Conservation (phyloP, 1,140 invertebrate species). For the Drosophila sucinea region DNA sequence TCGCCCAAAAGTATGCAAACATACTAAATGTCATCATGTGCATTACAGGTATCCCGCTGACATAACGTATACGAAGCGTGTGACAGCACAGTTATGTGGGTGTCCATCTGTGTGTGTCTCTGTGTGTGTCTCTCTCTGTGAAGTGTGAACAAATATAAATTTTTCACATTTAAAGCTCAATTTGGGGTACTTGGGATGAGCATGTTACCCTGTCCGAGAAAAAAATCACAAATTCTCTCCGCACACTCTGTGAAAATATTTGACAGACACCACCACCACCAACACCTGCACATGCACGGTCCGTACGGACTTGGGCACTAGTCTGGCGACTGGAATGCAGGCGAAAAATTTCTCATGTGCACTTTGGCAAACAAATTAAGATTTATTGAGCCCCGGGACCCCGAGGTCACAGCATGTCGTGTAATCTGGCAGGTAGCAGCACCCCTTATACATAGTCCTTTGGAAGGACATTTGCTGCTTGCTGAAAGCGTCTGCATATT, state of each 20-base stretch:
- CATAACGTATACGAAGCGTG: constrained; percentile 51
- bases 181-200: constrained; percentile 20
- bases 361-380: constrained; percentile 79
- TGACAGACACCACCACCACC: constrained; percentile 36
- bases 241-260: constrained; percentile 48
- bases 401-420: constrained; percentile 16
- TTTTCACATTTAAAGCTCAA: constrained; percentile 47
- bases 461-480: background rate
- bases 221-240: constrained; percentile 35
- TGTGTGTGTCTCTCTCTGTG: constrained; percentile 21
- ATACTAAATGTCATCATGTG: constrained; percentile 52
- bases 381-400: constrained; percentile 59
- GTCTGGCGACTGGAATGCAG: constrained; percentile 34
- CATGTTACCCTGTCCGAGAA: constrained; percentile 22
- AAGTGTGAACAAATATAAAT: constrained; percentile 45
- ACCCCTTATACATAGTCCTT: background rate
- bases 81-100: constrained; percentile 11
- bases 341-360: constrained; percentile 70
- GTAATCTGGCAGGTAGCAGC: constrained; percentile 45
- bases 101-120: constrained; percentile 6
- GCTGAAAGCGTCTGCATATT: constrained; percentile 54
- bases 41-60: background rate
- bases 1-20: constrained; percentile 1
- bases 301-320: background rate
- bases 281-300: constrained; percentile 9